Conservation (phyloP, 2,797 vertebrate genomes). For the Macropus fuliginosus region DNA sequence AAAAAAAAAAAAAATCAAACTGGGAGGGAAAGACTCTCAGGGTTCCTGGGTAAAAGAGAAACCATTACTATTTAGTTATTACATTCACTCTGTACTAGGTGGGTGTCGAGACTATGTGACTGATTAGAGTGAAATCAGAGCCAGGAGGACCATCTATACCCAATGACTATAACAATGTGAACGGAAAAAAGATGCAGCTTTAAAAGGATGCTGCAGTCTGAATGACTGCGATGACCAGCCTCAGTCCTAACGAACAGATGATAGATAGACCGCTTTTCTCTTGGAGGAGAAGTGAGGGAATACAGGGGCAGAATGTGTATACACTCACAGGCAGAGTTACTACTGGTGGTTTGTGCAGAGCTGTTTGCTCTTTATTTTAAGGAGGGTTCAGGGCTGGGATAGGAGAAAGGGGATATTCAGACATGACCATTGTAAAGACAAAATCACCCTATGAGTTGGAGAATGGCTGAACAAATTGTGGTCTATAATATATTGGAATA, state of each 20-base stretch:
- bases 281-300: neutral
- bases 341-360: neutral
- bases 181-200: neutral
- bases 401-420: neutral
- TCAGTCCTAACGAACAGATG: neutral
- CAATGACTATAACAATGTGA: too few relatives aligned
- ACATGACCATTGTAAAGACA: neutral
- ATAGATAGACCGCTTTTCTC: neutral
- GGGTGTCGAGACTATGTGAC: neutral
- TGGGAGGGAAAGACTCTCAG: too few relatives aligned
- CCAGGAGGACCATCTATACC: neutral
- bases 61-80: too few relatives aligned
- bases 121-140: neutral
- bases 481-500: neutral
- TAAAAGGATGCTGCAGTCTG: neutral
- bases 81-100: too few relatives aligned
- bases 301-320: neutral
- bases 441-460: neutral
- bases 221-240: neutral
- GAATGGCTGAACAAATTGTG: neutral
- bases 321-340: neutral
- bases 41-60: too few relatives aligned
- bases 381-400: neutral
- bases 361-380: neutral
- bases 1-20: too few relatives aligned